Conservation (phyloP, 2,113 vertebrate species). For the Perognathus longimembris region DNA sequence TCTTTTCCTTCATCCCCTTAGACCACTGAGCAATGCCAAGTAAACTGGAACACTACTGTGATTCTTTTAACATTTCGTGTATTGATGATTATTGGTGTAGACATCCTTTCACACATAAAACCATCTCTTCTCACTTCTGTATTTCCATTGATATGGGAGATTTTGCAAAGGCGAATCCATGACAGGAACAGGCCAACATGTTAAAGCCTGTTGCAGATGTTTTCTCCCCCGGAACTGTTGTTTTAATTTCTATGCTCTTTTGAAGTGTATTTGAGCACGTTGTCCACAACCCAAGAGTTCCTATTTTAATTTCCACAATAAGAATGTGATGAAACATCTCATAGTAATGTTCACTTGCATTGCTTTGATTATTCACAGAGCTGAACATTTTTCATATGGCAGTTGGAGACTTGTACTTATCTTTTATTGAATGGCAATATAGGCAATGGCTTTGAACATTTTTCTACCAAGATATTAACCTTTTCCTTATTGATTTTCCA, state of each 20-base stretch:
- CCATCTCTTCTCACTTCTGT: neutral
- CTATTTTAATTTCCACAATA: conserved; percentile 15
- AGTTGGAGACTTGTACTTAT: neutral
- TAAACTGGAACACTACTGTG: neutral
- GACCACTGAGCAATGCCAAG: neutral
- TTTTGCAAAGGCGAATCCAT: neutral
- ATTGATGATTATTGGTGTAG: neutral
- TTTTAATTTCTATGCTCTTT: neutral
- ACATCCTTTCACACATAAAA: neutral
- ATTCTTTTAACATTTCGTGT: neutral
- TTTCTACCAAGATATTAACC: conserved; percentile 58
- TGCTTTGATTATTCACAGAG: conserved; percentile 29
- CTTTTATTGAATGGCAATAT: conserved; percentile 41
- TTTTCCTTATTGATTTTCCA: conserved; percentile 61
- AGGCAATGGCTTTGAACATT: conserved; percentile 45
- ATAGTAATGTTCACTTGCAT: neutral
- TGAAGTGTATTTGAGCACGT: neutral
- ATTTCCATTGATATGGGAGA: neutral
- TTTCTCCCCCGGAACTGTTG: neutral
- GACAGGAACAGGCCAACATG: neutral
- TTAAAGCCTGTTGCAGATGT: neutral
- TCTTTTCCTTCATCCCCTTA: neutral
- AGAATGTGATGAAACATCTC: neutral
- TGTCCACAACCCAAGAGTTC: neutral
- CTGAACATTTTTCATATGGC: neutral